A percentile compares a stretch with the other conserved stretches of the same genome.
These are phyloP conservation scores for Delphinapterus leucas DNA, from an alignment of 2,113 vertebrate species.

Conservation along the genomic window DNA sequence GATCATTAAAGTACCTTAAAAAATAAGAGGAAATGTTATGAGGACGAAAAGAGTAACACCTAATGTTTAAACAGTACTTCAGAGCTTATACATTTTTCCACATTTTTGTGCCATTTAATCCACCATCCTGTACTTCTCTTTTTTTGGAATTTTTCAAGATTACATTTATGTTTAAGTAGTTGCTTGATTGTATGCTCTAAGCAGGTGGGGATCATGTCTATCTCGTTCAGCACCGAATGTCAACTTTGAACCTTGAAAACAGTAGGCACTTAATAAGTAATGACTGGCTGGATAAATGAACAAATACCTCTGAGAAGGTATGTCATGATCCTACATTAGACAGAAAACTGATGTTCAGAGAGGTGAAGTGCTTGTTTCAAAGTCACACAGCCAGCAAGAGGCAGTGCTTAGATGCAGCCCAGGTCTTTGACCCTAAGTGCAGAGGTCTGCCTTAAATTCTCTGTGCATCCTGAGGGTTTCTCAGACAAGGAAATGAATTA, in stretches of 20 bases:
- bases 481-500: constrained; percentile 65
- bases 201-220: not conserved
- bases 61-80: not conserved
- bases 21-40: not conserved
- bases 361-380: not conserved
- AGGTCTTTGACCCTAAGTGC: constrained; percentile 5
- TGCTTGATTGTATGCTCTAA: constrained; percentile 4
- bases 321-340: not conserved
- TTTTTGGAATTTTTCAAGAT: not conserved
- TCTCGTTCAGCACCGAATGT: not conserved
- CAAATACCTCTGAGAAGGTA: not conserved
- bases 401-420: not conserved
- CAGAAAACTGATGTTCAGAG: not conserved
- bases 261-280: not conserved
- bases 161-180: not conserved
- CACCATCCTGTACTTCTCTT: not conserved
- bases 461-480: constrained; percentile 15
- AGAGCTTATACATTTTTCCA: not conserved
- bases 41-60: not conserved
- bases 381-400: not conserved
- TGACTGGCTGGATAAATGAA: not conserved
- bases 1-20: not conserved
- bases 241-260: not conserved
- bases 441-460: constrained; percentile 58
- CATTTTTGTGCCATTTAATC: not conserved